Percentiles rank a stretch among this genome's conserved stretches.
Evolutionary conservation across 2,113 vertebrate genomes (phyloP).

Genomic region (Alouatta palliata): DNA sequence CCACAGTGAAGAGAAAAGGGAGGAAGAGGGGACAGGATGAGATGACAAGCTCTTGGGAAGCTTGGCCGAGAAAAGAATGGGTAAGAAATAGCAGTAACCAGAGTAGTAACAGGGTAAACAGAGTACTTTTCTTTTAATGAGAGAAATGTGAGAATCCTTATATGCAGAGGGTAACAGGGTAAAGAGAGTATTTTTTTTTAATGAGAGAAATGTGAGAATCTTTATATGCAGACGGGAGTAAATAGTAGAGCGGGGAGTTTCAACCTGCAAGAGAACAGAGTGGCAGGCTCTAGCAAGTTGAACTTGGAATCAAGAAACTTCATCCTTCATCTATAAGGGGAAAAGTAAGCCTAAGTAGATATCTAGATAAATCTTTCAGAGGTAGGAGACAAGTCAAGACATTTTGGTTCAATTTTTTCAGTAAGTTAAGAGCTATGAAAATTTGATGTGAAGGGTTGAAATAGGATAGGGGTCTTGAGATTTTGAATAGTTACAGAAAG

Average conservation of each 20-base stretch:
- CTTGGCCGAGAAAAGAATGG: neutral
- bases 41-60: neutral
- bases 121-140: neutral
- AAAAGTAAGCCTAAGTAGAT: neutral
- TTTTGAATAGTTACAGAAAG: neutral
- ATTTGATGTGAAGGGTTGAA: neutral
- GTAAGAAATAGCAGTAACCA: neutral
- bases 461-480: neutral
- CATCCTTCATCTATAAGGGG: neutral
- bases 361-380: neutral
- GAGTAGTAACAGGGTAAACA: neutral
- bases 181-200: neutral
- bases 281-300: neutral
- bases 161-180: neutral
- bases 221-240: neutral
- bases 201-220: neutral
- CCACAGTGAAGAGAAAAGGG: neutral
- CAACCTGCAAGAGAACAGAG: neutral
- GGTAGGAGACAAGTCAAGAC: neutral
- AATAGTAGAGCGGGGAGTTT: neutral
- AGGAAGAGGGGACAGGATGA: neutral
- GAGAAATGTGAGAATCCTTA: neutral
- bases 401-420: neutral
- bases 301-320: neutral
- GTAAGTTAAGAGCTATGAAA: neutral